Evolutionary conservation across 2,888 invertebrate genomes (phyloP), one percentile per base, ranked within the genome.

Genomic region (Lochmaea capreae): DNA sequence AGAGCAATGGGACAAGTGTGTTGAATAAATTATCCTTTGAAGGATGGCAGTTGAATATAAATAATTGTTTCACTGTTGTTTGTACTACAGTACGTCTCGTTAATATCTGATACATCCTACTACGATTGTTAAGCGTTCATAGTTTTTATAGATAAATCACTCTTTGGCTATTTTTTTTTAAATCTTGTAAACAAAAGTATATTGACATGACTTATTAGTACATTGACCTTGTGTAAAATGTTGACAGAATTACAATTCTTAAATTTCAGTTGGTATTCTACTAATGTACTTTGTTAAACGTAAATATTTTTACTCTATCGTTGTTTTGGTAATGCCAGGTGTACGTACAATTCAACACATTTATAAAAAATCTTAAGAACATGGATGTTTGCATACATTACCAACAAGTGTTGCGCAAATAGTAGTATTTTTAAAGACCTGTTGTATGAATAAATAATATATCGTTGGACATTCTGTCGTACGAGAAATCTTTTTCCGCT

Each of bases 191-290:
- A 54, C 49, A 49, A 49, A n/a, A n/a, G 49, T n/a, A 12, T 49
- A 43, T 43, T 43, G 18, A 18, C 33, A 33, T 26, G 57, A 58
- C 18, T 59, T 22, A 67, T 68, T 75, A 74, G 76, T 76, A 72
- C 74, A 77, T 77, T 78, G 77, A 76, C 78, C 78, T 78, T 77
- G 77, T 73, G 39, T 59, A 71, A 71, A 73, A 43, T 70, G 69
- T 77, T 71, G 14, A 67, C 18, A 68, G 77, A 76, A 78, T 79
- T 66, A 66, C 66, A 79, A 77, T 73, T 72, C 63, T 39, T 16
- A 65, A 71, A 70, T 54, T 74, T 26, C 22, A 69, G 57, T 74
- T 72, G 54, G 58, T 76, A 74, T 76, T 76, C 76, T 59, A 52
- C 54, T 43, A 71, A 67, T 72, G 75, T 76, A 67, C 52, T 61